A percentile compares a stretch with the other conserved stretches of the same genome.
Evolutionary conservation across 2,113 vertebrate genomes (phyloP).

Genomic region (Ailuropoda melanoleuca): DNA sequence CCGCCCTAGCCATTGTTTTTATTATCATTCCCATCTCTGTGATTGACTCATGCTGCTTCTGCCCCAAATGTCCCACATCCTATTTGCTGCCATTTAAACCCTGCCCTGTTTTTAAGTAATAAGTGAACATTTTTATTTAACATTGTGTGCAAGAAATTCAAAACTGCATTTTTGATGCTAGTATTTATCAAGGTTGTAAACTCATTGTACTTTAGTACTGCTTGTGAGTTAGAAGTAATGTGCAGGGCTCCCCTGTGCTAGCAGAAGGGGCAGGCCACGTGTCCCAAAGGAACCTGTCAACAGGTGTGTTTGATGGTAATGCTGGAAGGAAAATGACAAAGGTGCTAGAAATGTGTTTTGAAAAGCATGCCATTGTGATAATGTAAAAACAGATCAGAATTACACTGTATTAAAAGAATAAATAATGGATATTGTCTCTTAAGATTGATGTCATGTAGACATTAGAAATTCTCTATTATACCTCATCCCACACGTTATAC

Average conservation of each 20-base stretch:
- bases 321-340: neutral
- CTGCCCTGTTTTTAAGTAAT: neutral
- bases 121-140: neutral
- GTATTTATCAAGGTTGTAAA: neutral
- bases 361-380: neutral
- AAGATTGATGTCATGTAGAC: conserved; percentile 21
- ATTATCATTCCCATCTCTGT: neutral
- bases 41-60: neutral
- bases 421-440: conserved; percentile 40
- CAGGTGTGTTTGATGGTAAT: neutral
- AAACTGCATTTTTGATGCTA: neutral
- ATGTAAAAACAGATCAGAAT: neutral
- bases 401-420: conserved; percentile 24
- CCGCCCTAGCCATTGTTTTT: neutral
- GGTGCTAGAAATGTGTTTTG: neutral
- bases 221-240: neutral
- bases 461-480: conserved; percentile 47
- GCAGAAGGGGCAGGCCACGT: neutral
- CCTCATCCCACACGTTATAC: conserved; percentile 1
- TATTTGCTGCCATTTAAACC: neutral
- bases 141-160: neutral
- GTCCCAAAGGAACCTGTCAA: neutral
- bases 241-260: neutral
- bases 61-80: neutral
- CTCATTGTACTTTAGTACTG: neutral